These are phyloP conservation scores for Zygogramma bicolorata DNA, from an alignment of 2,888 invertebrate species.

Conservation along the genomic window DNA sequence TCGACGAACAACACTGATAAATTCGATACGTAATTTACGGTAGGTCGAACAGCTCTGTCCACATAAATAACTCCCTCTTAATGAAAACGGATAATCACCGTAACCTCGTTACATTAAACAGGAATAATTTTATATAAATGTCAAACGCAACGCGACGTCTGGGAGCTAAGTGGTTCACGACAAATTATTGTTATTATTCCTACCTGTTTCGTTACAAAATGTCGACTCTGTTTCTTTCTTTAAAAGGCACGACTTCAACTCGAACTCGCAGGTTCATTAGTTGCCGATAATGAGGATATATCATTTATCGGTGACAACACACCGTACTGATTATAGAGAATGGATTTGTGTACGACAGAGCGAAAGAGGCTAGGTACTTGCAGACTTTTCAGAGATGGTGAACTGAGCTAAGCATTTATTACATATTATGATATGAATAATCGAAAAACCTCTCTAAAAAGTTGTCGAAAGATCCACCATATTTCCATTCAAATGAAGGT, in stretches of 20 bases:
- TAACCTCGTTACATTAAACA: constrained; percentile 39
- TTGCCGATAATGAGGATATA: constrained; percentile 23
- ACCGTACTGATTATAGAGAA: constrained; percentile 14
- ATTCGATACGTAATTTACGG: not conserved
- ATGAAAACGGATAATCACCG: constrained; percentile 36
- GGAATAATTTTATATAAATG: constrained; percentile 38
- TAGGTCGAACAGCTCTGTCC: not conserved
- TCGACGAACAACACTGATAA: not conserved
- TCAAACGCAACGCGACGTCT: constrained; percentile 27
- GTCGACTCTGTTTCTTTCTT: constrained; percentile 35
- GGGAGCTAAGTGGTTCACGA: constrained; percentile 42
- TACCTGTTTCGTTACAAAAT: constrained; percentile 40
- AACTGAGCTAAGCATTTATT: too few relatives aligned
- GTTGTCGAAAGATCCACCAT: too few relatives aligned
- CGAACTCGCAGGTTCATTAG: constrained; percentile 23
- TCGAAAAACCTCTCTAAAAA: too few relatives aligned
- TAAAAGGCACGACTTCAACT: constrained; percentile 33
- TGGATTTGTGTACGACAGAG: not conserved
- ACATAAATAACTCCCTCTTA: not conserved
- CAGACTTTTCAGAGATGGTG: too few relatives aligned
- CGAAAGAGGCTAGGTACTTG: not conserved
- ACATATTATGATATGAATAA: too few relatives aligned
- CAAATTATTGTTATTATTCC: constrained; percentile 45
- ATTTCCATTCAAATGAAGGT: too few relatives aligned
- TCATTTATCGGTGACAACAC: constrained; percentile 19